These are phyloP conservation scores for Clarias pachynema DNA, from an alignment of 2,797 vertebrate species.

Conservation along the genomic window DNA sequence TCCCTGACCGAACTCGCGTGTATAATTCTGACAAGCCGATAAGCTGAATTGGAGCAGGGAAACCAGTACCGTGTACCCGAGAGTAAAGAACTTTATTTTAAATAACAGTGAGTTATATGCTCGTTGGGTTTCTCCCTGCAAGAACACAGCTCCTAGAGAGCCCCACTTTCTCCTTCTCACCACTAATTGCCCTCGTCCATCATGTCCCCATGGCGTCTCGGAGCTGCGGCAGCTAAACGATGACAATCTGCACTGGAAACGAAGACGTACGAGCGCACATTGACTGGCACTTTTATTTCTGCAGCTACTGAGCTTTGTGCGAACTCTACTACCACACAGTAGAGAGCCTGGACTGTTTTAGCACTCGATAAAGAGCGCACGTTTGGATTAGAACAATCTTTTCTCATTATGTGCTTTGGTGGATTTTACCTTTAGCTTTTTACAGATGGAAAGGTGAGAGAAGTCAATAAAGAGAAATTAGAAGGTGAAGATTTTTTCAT, in stretches of 20 bases:
- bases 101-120: constrained; percentile 20
- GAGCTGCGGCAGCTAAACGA: constrained; percentile 67
- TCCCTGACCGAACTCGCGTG: neutral
- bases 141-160: constrained; percentile 12
- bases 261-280: constrained; percentile 66
- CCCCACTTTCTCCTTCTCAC: constrained; percentile 26
- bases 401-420: neutral
- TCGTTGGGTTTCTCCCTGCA: constrained; percentile 1
- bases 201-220: constrained; percentile 59
- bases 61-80: neutral
- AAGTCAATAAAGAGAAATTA: constrained; percentile 45
- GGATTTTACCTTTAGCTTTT: neutral
- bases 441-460: constrained; percentile 32
- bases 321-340: constrained; percentile 27
- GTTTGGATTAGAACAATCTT: neutral
- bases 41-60: neutral
- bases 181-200: constrained; percentile 71
- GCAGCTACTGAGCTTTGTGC: constrained; percentile 22
- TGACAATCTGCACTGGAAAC: constrained; percentile 69
- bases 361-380: constrained; percentile 24
- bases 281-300: constrained; percentile 37
- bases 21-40: neutral
- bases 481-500: constrained; percentile 35
- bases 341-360: constrained; percentile 19
- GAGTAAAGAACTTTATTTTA: constrained; percentile 2